Percentiles rank a stretch among this genome's conserved stretches.
These are phyloP conservation scores for Eudasyphora cyanicolor DNA, from an alignment of 2,888 invertebrate genomes.

Conservation along the genomic window DNA sequence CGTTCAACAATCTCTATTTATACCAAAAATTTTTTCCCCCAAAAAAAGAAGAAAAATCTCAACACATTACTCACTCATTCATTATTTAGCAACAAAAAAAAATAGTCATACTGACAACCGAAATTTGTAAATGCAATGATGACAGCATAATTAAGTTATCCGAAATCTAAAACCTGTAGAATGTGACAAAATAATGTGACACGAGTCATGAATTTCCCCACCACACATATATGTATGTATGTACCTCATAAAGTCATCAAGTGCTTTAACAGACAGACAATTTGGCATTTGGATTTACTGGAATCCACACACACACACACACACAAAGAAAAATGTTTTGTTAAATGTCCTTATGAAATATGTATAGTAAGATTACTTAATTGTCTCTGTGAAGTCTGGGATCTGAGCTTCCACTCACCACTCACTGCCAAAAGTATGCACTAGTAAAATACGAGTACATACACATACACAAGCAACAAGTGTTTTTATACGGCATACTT, in stretches of 20 bases:
- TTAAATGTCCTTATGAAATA: conserved; percentile 51
- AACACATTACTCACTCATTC: not conserved
- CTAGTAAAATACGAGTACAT: no score
- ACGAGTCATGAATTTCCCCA: not conserved
- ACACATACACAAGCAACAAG: conserved; percentile 34
- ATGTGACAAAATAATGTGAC: not conserved
- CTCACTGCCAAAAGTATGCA: not conserved
- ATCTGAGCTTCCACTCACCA: not conserved
- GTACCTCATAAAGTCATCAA: not conserved
- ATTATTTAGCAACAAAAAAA: not conserved
- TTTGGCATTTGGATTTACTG: not conserved
- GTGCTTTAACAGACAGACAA: not conserved
- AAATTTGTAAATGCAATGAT: not conserved
- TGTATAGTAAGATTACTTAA: conserved; percentile 43
- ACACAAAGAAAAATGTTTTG: conserved; percentile 14
- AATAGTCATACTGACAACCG: not conserved
- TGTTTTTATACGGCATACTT: conserved; percentile 32
- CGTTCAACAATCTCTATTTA: not conserved
- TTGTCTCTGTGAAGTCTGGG: conserved; percentile 5
- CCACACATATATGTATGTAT: not conserved
- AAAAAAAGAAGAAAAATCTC: no score
- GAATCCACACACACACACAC: not conserved
- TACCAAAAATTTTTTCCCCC: not conserved
- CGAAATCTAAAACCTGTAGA: not conserved
- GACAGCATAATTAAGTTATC: conserved; percentile 13